Percentiles rank a stretch among this genome's conserved stretches.
These are phyloP conservation scores for Cryptoprocta ferox DNA, from an alignment of 2,797 vertebrate genomes.

Conservation along the genomic window DNA sequence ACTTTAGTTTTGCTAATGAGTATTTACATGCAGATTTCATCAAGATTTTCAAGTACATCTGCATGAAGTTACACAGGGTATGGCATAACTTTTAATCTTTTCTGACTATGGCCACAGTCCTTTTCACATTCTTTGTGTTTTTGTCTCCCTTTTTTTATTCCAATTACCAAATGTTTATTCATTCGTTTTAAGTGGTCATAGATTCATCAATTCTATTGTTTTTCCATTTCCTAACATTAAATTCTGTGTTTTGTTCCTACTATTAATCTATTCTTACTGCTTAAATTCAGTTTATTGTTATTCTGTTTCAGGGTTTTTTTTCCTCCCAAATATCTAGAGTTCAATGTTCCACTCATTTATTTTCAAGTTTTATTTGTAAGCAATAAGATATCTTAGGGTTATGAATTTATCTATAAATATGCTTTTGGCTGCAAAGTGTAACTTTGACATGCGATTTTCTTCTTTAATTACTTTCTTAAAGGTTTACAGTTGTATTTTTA, in stretches of 20 bases:
- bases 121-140: neutral
- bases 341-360: neutral
- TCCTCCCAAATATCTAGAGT: neutral
- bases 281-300: neutral
- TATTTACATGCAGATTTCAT: neutral
- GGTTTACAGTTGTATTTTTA: neutral
- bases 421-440: neutral
- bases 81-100: neutral
- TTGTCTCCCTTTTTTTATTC: neutral
- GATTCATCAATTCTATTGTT: neutral
- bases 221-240: conserved; percentile 20
- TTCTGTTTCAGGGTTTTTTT: neutral
- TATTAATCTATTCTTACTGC: neutral
- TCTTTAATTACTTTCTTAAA: conserved; percentile 22
- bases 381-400: neutral
- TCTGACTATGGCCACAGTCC: neutral
- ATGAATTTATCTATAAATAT: neutral
- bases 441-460: neutral
- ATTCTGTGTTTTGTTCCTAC: neutral
- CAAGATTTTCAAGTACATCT: conserved; percentile 1
- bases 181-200: neutral
- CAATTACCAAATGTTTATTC: neutral
- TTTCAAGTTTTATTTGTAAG: conserved; percentile 43
- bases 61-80: neutral
- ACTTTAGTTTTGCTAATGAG: neutral